A percentile compares a stretch with the other conserved stretches of the same genome.
These are phyloP conservation scores for Alentia gelatinosa DNA, from an alignment of 2,888 invertebrate species.

Conservation along the genomic window DNA sequence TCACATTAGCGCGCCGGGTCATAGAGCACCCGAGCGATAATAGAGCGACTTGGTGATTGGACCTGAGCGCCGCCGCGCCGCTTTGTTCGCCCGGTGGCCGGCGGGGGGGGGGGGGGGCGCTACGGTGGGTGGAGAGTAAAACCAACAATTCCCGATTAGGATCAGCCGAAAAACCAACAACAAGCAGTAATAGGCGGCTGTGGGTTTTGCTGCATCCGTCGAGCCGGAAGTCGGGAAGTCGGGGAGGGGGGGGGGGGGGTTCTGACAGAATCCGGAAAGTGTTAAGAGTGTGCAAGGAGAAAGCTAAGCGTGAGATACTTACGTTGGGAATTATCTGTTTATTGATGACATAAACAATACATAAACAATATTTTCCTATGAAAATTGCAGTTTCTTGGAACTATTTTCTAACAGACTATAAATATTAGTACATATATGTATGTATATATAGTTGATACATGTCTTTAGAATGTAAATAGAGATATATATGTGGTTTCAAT, in stretches of 20 bases:
- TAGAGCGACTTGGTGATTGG: neutral
- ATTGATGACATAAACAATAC: no score
- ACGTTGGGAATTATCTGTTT: no score
- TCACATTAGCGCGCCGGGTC: slow-evolving; percentile 23
- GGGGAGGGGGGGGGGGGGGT: neutral
- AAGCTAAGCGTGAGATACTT: no score
- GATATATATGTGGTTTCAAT: no score
- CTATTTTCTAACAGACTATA: no score
- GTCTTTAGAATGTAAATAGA: no score
- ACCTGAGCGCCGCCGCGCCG: neutral
- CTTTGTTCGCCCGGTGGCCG: neutral
- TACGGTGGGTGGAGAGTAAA: neutral
- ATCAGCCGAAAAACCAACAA: slow-evolving; percentile 26
- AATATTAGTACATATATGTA: no score
- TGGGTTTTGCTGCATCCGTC: slow-evolving; percentile 20
- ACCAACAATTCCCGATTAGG: slow-evolving; percentile 4
- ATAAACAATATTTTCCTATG: no score
- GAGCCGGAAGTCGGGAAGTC: neutral
- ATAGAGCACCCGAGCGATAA: slow-evolving; percentile 35
- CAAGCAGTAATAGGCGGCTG: neutral
- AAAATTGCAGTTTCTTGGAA: no score
- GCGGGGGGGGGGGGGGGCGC: neutral
- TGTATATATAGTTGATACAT: no score
- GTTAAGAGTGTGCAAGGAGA: no score
- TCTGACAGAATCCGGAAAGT: neutral